A percentile compares a stretch with the other conserved stretches of the same genome.
phyloP scores from a whole-genome alignment of 2,888 invertebrate species.

The Eupsilia transversa region DNA sequence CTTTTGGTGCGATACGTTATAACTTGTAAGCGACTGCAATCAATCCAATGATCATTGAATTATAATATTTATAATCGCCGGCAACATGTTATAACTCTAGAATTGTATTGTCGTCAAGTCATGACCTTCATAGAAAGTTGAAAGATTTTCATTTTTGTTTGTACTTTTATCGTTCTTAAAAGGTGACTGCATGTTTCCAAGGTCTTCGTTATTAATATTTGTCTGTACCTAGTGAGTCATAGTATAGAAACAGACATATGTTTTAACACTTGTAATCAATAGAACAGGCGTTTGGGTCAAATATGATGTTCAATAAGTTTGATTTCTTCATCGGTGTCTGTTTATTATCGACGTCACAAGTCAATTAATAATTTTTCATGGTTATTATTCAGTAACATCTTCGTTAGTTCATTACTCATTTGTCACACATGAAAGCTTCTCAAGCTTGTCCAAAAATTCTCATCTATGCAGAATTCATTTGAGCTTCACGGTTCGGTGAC shows the following conservation, averaged over 20 bases:
- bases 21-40: constrained; percentile 46
- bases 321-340: constrained; percentile 41
- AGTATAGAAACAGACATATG: constrained; percentile 39
- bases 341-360: constrained; percentile 39
- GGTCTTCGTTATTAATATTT: constrained; percentile 38
- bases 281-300: constrained; percentile 42
- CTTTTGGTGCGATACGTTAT: constrained; percentile 47
- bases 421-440: constrained; percentile 27
- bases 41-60: constrained; percentile 65
- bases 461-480: constrained; percentile 14
- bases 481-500: constrained; percentile 16
- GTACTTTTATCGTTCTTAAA: constrained; percentile 31
- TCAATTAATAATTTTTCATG: constrained; percentile 44
- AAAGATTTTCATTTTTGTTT: constrained; percentile 33
- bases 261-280: constrained; percentile 43
- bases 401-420: constrained; percentile 48
- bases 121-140: constrained; percentile 50
- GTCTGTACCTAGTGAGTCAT: constrained; percentile 39
- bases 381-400: constrained; percentile 35
- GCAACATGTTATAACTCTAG: constrained; percentile 36
- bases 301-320: constrained; percentile 31
- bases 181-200: constrained; percentile 31
- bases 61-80: constrained; percentile 54
- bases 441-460: constrained; percentile 22
- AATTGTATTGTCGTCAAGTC: constrained; percentile 31